A percentile compares a stretch with the other conserved stretches of the same genome.
phyloP scores from a whole-genome alignment of 1,140 invertebrate genomes.

The Drosophila lowei region DNA sequence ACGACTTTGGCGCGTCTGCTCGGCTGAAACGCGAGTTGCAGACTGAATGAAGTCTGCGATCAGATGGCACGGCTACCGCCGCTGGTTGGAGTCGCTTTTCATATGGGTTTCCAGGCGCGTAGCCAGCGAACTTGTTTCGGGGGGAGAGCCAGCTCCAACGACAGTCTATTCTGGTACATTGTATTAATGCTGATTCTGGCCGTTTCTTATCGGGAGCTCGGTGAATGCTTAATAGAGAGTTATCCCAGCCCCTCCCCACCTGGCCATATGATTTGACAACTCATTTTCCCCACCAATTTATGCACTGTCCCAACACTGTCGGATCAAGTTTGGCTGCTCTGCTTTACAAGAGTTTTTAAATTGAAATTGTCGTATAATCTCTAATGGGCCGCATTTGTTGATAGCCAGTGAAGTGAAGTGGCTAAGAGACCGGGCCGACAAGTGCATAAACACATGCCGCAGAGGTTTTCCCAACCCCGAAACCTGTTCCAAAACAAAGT shows the following conservation, averaged over 20 bases:
- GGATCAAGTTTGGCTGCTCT: conserved; percentile 37
- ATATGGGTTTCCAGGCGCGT: conserved; percentile 34
- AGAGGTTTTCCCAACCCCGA: conserved; percentile 48
- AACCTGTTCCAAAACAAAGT: conserved; percentile 61
- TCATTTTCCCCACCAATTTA: conserved; percentile 19
- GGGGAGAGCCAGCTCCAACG: not conserved
- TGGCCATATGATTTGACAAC: conserved; percentile 22
- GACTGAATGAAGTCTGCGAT: conserved; percentile 66
- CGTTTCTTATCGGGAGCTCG: not conserved
- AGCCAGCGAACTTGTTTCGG: conserved; percentile 35
- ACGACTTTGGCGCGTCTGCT: conserved; percentile 49
- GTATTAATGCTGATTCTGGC: conserved; percentile 13
- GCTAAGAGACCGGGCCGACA: conserved; percentile 37
- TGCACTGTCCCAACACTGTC: conserved; percentile 4
- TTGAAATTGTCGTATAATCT: conserved; percentile 78
- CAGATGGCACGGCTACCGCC: conserved; percentile 21
- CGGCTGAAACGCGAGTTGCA: conserved; percentile 66
- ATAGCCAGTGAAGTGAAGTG: conserved; percentile 38
- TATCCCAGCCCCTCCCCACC: not conserved
- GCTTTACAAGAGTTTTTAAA: conserved; percentile 53
- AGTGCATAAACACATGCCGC: conserved; percentile 53
- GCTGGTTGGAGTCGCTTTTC: conserved; percentile 27
- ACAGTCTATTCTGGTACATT: no score
- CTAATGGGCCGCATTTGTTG: conserved; percentile 67
- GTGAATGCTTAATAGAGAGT: no score